phyloP scores from a whole-genome alignment of 2,888 invertebrate species.

The Trachelus iudaicus region DNA sequence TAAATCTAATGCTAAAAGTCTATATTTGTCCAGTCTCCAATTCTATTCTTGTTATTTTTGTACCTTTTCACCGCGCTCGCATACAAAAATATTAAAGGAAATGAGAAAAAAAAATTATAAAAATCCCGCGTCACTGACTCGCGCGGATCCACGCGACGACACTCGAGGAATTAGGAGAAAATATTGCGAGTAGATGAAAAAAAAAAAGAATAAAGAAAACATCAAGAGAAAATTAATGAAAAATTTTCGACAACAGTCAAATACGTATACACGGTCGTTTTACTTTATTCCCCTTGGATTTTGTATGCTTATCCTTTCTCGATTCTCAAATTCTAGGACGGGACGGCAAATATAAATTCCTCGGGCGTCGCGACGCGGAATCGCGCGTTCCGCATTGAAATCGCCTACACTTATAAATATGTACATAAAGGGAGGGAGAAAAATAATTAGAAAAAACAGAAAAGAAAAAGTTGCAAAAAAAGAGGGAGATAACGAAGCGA shows the following conservation, averaged over 20 bases:
- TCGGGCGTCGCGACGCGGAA: slow-evolving; percentile 21
- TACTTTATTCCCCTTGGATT: background rate
- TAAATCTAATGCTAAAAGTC: slow-evolving; percentile 17
- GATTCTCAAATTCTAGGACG: too few species aligned
- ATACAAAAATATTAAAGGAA: background rate
- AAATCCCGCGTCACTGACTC: background rate
- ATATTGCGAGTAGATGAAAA: background rate
- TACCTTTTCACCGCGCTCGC: slow-evolving; percentile 42
- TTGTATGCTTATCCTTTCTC: slow-evolving; percentile 11
- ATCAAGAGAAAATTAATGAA: background rate
- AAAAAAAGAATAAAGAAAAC: slow-evolving; percentile 6
- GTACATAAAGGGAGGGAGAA: slow-evolving; percentile 26
- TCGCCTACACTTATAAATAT: slow-evolving; percentile 35
- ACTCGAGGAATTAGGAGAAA: too few species aligned
- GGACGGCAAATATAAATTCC: too few species aligned
- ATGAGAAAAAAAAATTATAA: background rate
- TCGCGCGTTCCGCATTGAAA: slow-evolving; percentile 23
- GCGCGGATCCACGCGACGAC: background rate
- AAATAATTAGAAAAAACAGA: slow-evolving; percentile 2
- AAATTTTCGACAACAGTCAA: background rate
- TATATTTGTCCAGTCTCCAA: slow-evolving; percentile 32
- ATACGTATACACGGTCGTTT: background rate
- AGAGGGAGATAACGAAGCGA: background rate
- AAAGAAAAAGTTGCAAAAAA: slow-evolving; percentile 11
- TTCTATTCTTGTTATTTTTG: slow-evolving; percentile 45